phyloP scores from a whole-genome alignment of 2,113 vertebrate species.

The Pogonocichla stellata region DNA sequence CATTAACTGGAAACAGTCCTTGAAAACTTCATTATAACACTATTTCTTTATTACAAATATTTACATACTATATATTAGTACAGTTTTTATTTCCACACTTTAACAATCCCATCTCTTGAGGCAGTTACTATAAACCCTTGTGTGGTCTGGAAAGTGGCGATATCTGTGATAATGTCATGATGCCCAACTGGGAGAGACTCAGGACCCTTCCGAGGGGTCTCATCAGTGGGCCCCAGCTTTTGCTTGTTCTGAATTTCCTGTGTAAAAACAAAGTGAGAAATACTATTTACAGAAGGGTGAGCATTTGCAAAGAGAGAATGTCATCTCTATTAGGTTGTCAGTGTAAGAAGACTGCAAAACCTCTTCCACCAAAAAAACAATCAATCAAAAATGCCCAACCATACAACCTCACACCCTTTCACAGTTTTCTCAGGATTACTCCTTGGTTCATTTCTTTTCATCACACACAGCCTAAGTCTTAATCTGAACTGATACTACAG shows the following conservation, averaged over 20 bases:
- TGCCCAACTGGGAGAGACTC: slow-evolving; percentile 93
- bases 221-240: slow-evolving; percentile 88
- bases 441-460: not conserved
- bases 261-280: not conserved
- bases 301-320: not conserved
- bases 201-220: slow-evolving; percentile 87
- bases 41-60: slow-evolving; percentile 69
- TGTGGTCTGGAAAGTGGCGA: slow-evolving; percentile 95
- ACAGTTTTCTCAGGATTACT: not conserved
- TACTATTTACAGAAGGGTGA: not conserved
- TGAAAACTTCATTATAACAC: slow-evolving; percentile 26
- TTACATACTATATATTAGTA: slow-evolving; percentile 49
- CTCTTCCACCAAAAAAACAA: not conserved
- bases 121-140: slow-evolving; percentile 98
- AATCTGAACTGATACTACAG: not conserved
- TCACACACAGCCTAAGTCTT: not conserved
- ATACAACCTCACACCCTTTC: not conserved
- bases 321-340: not conserved
- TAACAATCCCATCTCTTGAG: slow-evolving; percentile 95
- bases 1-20: slow-evolving; percentile 55
- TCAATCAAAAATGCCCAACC: not conserved
- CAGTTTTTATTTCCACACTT: slow-evolving; percentile 91
- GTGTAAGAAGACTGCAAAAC: not conserved
- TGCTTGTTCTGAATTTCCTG: slow-evolving; percentile 98
- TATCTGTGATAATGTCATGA: slow-evolving; percentile 96